Percentiles rank a stretch among this genome's conserved stretches.
phyloP scores from a whole-genome alignment of 2,797 vertebrate genomes.

The Pseudomugil gertrudae region DNA sequence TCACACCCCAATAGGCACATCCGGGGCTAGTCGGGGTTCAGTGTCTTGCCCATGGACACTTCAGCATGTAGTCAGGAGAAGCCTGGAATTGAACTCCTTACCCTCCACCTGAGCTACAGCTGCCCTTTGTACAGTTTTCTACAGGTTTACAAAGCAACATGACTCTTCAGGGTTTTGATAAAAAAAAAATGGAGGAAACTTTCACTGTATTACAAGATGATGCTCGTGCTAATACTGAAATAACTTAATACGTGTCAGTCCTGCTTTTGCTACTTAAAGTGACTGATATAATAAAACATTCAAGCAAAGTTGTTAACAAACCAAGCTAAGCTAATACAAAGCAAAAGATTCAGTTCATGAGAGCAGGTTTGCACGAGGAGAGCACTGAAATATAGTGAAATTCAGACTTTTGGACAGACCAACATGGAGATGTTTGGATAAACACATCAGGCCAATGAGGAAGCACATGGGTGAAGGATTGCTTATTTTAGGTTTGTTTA shows the following conservation, averaged over 20 bases:
- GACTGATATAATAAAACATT: constrained; percentile 4
- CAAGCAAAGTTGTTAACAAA: neutral
- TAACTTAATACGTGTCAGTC: neutral
- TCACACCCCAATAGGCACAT: no score
- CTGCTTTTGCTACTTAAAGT: constrained; percentile 7
- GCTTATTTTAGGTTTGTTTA: no score
- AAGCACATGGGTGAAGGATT: no score
- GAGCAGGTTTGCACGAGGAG: neutral
- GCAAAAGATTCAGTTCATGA: neutral
- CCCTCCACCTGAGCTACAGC: no score
- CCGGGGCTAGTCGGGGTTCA: no score
- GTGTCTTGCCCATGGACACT: no score
- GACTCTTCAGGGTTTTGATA: constrained; percentile 22
- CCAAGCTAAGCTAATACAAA: neutral
- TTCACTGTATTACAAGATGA: neutral
- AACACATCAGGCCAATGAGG: no score
- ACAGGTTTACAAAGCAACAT: constrained; percentile 14
- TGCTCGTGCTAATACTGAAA: constrained; percentile 8
- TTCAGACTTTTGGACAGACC: constrained; percentile 10
- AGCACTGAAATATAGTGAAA: constrained; percentile 1
- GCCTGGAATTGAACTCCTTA: no score
- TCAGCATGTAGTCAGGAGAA: no score
- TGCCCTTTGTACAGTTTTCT: constrained; percentile 38
- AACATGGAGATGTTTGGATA: no score
- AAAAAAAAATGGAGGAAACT: constrained; percentile 20